Evolutionary conservation across 2,797 vertebrate species (phyloP).

Genomic region (Molossus alvarezi): DNA sequence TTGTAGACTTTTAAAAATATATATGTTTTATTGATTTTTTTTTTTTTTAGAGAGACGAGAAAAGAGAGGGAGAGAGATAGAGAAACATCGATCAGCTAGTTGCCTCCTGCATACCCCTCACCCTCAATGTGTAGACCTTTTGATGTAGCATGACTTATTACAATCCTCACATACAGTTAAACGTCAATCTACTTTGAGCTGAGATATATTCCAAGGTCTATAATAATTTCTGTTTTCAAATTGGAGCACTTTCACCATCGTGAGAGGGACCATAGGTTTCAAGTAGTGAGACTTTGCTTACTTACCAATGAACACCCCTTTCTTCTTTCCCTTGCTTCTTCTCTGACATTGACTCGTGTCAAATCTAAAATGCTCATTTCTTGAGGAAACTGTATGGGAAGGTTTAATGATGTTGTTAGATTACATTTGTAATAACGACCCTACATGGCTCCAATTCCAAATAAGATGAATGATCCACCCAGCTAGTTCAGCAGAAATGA

Average conservation of each 20-base stretch:
- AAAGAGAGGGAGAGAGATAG: no score
- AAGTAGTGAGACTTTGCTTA: neutral
- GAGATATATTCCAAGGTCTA: conserved; percentile 28
- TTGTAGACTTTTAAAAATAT: conserved; percentile 33
- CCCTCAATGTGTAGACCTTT: conserved; percentile 14
- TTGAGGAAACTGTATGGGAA: neutral
- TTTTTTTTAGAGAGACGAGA: no score
- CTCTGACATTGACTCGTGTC: neutral
- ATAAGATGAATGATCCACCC: neutral
- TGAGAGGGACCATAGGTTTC: neutral
- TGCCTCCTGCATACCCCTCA: no score
- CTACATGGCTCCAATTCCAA: neutral
- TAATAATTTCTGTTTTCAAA: conserved; percentile 25
- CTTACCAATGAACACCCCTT: neutral
- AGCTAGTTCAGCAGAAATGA: neutral
- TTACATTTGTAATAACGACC: neutral
- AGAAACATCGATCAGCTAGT: no score
- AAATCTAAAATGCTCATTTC: conserved; percentile 16
- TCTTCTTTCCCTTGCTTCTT: neutral
- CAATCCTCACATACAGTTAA: conserved; percentile 13
- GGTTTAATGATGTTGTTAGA: neutral
- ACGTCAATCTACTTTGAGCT: conserved; percentile 33
- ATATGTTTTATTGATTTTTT: no score
- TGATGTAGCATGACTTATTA: conserved; percentile 76
- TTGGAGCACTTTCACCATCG: neutral